Percentiles rank a stretch among this genome's conserved stretches.
Conservation (phyloP, 2,888 invertebrate species). For the Pimpla rufipes region DNA sequence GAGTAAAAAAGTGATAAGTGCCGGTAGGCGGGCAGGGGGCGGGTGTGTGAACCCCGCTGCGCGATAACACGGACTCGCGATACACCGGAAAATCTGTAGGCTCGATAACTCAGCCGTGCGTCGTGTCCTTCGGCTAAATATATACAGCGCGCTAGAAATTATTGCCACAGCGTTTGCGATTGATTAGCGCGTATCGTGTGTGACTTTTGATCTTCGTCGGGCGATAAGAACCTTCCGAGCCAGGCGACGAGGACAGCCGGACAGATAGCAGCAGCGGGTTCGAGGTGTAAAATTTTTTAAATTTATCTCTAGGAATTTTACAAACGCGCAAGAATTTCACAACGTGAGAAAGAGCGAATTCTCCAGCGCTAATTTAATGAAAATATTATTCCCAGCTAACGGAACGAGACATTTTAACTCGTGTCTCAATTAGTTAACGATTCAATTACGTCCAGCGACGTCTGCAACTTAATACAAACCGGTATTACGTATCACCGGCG, state of each 20-base stretch:
- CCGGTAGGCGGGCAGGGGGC: neutral
- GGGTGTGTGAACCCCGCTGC: too few species aligned
- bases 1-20: neutral
- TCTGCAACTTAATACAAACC: neutral
- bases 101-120: too few species aligned
- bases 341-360: too few species aligned
- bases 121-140: too few species aligned
- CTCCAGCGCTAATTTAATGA: neutral
- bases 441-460: neutral
- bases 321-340: too few species aligned
- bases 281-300: neutral
- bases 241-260: neutral
- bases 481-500: neutral
- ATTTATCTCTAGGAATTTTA: too few species aligned
- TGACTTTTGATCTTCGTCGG: neutral
- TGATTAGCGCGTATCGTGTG: neutral
- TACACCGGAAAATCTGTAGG: too few species aligned
- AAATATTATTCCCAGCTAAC: neutral
- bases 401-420: neutral
- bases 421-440: conserved; percentile 1
- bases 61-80: neutral
- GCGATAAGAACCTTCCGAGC: neutral
- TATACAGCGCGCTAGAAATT: neutral
- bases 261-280: neutral
- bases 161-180: neutral